Evolutionary conservation across 1,140 invertebrate genomes (phyloP).

Genomic region (Orussus abietinus): DNA sequence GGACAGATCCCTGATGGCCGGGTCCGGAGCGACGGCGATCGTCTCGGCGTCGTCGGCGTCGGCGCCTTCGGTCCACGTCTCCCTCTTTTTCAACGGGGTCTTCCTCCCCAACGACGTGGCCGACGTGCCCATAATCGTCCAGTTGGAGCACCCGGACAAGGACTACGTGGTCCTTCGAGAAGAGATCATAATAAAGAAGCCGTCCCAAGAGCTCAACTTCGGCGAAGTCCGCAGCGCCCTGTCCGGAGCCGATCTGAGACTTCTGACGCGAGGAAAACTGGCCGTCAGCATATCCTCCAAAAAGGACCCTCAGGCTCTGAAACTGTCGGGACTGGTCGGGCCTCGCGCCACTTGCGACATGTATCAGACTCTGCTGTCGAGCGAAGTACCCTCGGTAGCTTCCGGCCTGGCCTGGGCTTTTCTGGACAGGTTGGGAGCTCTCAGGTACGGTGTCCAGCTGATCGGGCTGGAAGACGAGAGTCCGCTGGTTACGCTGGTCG

Average conservation of each 20-base stretch:
- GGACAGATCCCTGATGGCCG: conserved; percentile 52
- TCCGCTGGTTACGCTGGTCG: conserved; percentile 67
- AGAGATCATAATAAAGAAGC: conserved; percentile 63
- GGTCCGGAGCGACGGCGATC: conserved; percentile 78
- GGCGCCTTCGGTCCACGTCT: conserved; percentile 75
- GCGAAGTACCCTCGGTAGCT: conserved; percentile 48
- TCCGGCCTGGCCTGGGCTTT: conserved; percentile 77
- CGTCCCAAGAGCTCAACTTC: conserved; percentile 69
- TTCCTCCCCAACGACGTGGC: conserved; percentile 63
- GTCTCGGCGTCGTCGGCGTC: conserved; percentile 73
- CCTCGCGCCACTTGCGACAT: conserved; percentile 75
- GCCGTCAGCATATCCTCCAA: conserved; percentile 64
- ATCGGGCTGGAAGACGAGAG: conserved; percentile 53
- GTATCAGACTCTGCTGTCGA: conserved; percentile 64
- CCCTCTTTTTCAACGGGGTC: conserved; percentile 77
- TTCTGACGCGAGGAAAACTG: conserved; percentile 68
- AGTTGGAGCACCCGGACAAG: conserved; percentile 66
- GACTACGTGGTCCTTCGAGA: conserved; percentile 71
- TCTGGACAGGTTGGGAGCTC: conserved; percentile 68
- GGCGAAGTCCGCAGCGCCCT: conserved; percentile 72
- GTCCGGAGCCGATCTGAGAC: conserved; percentile 64
- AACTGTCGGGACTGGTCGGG: conserved; percentile 63
- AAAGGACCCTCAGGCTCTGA: conserved; percentile 58
- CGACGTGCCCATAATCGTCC: conserved; percentile 66
- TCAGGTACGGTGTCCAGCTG: conserved; percentile 67